A percentile compares a stretch with the other conserved stretches of the same genome.
phyloP scores from a whole-genome alignment of 2,113 vertebrate species.

The Phylloscopus trochiloides region DNA sequence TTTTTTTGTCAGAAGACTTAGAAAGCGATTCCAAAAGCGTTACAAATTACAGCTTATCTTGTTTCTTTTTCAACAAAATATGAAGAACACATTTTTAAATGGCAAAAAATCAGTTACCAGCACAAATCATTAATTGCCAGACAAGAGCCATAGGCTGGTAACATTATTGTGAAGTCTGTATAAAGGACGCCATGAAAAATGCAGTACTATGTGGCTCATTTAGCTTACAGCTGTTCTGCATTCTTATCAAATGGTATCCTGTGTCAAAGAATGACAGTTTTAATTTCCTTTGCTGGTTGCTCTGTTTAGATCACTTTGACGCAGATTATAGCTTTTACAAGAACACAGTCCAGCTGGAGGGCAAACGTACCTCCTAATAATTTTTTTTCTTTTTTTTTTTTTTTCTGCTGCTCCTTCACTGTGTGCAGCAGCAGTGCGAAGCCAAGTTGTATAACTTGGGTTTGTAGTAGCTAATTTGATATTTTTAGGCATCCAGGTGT shows the following conservation, averaged over 20 bases:
- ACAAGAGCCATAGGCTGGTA: not conserved
- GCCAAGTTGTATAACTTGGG: not conserved
- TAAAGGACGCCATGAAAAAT: not conserved
- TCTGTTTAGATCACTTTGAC: conserved; percentile 48
- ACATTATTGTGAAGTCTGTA: not conserved
- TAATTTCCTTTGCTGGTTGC: conserved; percentile 17
- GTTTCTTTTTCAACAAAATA: not conserved
- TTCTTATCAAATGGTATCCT: not conserved
- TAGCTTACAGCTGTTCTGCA: conserved; percentile 32
- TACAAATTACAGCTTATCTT: not conserved
- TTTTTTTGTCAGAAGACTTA: conserved; percentile 12
- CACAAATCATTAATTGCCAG: not conserved
- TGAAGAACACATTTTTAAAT: not conserved
- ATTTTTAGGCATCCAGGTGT: not conserved
- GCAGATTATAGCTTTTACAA: conserved; percentile 2
- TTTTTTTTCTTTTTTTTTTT: not conserved
- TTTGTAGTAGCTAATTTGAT: not conserved
- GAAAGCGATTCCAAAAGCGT: not conserved
- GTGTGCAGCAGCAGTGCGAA: not conserved
- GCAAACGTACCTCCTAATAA: not conserved
- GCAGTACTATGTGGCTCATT: not conserved
- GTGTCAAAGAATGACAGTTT: conserved; percentile 11
- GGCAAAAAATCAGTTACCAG: not conserved
- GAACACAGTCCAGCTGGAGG: conserved; percentile 19
- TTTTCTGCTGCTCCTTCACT: not conserved